Base-by-base conservation (phyloP, 1,140 invertebrate genomes). In the Agrilus planipennis region DNA sequence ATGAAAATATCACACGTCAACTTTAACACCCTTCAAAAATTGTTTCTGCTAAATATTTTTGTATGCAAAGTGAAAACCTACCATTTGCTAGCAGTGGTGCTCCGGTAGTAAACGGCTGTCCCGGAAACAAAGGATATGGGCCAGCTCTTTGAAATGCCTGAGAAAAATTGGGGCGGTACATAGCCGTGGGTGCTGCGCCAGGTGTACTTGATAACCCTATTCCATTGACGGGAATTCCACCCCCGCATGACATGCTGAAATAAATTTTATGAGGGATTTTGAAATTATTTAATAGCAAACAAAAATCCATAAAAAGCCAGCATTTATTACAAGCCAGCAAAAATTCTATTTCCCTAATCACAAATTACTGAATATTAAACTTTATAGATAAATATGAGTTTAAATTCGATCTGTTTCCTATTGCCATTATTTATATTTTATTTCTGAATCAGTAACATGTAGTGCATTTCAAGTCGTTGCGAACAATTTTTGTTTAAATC, bases 151-250 rank as follows among this genome's bases (percentile, higher is more conserved):
- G 76, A 48, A 81, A 81, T 25, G 76, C 76, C 49, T 76, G 76
- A 16, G 75, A 74, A 58, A 80, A 81, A 50, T 79, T 76, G 20
- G 76, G 76, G 62, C 78, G 68, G 61, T 79, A 81, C 61, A 81
- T 69, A 16, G 76, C 74, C 18, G 71, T 72, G 9, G 73, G 71
- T 19, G 75, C 67, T 2, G 70, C 68, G 4, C 69, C 70, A 0
- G 69, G 68, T 17, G 71, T 68, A 55, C 67, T 73, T 49, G 57
- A 55, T 59, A 68, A 47, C 45, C 67, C 49, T 62, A 69, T 45
- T 60, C 55, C 70, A 54, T 72, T 73, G 43, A 71, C 67, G 28
- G 67, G 58, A 34, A 65, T 46, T 12, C 44, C 43, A 7, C 50
- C 51, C 31, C 27, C 45, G 39, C 44, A 57, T 18, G 55, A 52